Conservation (phyloP, 2,888 invertebrate species). For the Hirtodrosophila histrioides region DNA sequence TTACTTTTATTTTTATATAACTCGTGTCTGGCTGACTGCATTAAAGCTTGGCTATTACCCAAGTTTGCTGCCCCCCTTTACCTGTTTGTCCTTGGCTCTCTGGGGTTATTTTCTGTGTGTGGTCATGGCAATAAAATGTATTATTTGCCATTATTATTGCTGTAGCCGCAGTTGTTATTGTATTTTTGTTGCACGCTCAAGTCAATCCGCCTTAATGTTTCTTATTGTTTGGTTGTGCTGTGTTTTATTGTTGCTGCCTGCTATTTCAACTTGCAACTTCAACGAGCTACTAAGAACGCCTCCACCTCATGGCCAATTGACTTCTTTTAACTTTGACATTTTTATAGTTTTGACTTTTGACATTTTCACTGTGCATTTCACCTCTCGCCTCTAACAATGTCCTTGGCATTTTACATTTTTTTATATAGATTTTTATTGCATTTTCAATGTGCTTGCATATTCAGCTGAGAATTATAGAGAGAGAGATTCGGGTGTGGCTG, state of each 20-base stretch:
- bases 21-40: slow-evolving; percentile 33
- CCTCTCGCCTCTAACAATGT: slow-evolving; percentile 16
- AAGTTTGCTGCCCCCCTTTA: not conserved
- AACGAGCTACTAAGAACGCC: too few relatives aligned
- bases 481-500: too few relatives aligned
- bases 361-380: slow-evolving; percentile 12
- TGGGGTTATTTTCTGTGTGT: slow-evolving; percentile 9
- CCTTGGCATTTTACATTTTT: slow-evolving; percentile 58
- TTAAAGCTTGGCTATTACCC: slow-evolving; percentile 39
- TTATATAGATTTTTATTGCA: slow-evolving; percentile 27
- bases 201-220: not conserved
- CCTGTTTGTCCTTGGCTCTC: slow-evolving; percentile 2
- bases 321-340: slow-evolving; percentile 58
- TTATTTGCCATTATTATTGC: slow-evolving; percentile 36
- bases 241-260: slow-evolving; percentile 3
- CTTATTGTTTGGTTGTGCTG: slow-evolving; percentile 23
- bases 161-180: slow-evolving; percentile 12
- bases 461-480: not conserved
- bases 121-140: slow-evolving; percentile 50
- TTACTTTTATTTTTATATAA: slow-evolving; percentile 49
- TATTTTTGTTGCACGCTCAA: not conserved
- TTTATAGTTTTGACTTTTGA: slow-evolving; percentile 47
- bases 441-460: slow-evolving; percentile 20
- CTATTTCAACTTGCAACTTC: not conserved
- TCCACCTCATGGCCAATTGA: slow-evolving; percentile 42